Percentiles rank a stretch among this genome's conserved stretches.
Conservation (phyloP, 2,888 invertebrate genomes). For the Trypoxylon attenuatum region DNA sequence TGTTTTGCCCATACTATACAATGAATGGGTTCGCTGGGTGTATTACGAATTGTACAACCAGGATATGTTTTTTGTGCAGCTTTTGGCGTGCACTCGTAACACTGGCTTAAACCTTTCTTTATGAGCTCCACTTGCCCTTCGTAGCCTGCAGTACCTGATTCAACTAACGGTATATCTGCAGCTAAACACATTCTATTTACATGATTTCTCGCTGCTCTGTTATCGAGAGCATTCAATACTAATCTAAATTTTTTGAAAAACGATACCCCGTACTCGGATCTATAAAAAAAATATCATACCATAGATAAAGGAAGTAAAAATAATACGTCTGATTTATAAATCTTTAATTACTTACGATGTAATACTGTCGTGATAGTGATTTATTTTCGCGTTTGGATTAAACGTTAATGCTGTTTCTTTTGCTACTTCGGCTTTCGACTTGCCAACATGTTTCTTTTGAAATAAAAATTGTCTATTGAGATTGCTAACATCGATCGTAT, state of each 20-base stretch:
- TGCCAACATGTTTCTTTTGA: slow-evolving; percentile 97
- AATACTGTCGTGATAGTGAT: slow-evolving; percentile 94
- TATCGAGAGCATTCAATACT: slow-evolving; percentile 98
- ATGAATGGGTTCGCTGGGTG: slow-evolving; percentile 98
- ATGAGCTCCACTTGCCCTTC: slow-evolving; percentile 95
- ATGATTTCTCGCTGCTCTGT: slow-evolving; percentile 96
- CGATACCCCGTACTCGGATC: slow-evolving; percentile 90
- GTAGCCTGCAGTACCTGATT: slow-evolving; percentile 98
- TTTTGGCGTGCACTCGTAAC: slow-evolving; percentile 97
- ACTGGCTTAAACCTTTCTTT: slow-evolving; percentile 91
- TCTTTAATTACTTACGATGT: slow-evolving; percentile 81
- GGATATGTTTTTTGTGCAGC: slow-evolving; percentile 94
- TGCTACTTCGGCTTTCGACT: slow-evolving; percentile 95
- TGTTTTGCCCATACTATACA: slow-evolving; percentile 99
- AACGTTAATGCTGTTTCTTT: slow-evolving; percentile 90
- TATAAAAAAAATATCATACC: slow-evolving; percentile 71
- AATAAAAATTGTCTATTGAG: slow-evolving; percentile 99
- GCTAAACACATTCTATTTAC: slow-evolving; percentile 99
- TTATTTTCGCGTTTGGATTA: slow-evolving; percentile 91
- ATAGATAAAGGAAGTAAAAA: not conserved
- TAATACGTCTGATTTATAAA: not conserved
- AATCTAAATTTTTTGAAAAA: slow-evolving; percentile 94
- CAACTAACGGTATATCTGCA: slow-evolving; percentile 94
- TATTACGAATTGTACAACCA: slow-evolving; percentile 99
- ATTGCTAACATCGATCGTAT: slow-evolving; percentile 99